Percentiles rank a stretch among this genome's conserved stretches.
Conservation (phyloP, 2,888 invertebrate species). For the Nudaria mundana region DNA sequence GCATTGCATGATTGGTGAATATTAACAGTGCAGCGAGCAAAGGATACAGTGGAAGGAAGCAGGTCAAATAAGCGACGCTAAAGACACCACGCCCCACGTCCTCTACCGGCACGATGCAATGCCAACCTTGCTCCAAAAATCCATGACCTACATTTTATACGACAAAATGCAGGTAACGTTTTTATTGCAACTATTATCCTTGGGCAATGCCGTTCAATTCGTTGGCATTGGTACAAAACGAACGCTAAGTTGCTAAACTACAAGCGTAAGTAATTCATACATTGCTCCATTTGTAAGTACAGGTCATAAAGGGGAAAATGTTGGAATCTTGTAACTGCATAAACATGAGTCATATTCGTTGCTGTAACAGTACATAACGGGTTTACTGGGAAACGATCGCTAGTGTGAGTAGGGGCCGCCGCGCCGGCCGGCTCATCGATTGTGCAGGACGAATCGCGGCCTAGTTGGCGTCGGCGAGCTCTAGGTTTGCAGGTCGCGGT, state of each 20-base stretch:
- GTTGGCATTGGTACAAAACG: conserved; percentile 23
- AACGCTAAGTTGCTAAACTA: conserved; percentile 18
- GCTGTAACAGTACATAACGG: conserved; percentile 12
- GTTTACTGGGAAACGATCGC: conserved; percentile 17
- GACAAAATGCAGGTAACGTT: conserved; percentile 69
- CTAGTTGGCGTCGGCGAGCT: conserved; percentile 68
- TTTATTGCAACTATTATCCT: conserved; percentile 53
- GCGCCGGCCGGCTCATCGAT: conserved; percentile 56
- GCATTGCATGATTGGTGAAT: conserved; percentile 72
- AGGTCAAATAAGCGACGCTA: conserved; percentile 42
- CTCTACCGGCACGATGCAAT: conserved; percentile 43
- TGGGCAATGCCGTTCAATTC: conserved; percentile 41
- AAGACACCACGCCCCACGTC: conserved; percentile 30
- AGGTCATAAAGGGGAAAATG: conserved; percentile 19
- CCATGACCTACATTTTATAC: conserved; percentile 73
- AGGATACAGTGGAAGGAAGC: conserved; percentile 66
- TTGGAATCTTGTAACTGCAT: conserved; percentile 3
- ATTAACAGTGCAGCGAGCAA: conserved; percentile 61
- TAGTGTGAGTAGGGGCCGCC: conserved; percentile 37
- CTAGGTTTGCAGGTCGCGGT: conserved; percentile 50
- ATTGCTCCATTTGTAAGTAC: conserved; percentile 12
- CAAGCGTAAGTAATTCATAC: conserved; percentile 14
- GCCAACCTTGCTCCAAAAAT: conserved; percentile 76
- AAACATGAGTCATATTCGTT: conserved; percentile 19
- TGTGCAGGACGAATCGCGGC: conserved; percentile 65